phyloP scores from a whole-genome alignment of 2,888 invertebrate species.

The Cerceris ruficornis region DNA sequence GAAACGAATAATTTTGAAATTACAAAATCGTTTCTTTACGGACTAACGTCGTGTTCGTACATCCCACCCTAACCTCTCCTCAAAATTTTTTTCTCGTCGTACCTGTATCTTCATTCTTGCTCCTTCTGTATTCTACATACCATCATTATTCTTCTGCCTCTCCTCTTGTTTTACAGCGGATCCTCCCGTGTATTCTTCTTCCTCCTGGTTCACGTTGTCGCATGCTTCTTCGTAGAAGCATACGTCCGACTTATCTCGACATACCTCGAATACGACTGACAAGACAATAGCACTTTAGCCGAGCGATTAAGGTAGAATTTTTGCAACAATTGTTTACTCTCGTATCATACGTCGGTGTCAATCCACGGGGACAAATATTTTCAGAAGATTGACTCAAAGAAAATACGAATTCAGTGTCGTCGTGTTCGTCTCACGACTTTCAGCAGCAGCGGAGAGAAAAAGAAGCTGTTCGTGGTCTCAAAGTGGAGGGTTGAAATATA shows the following conservation, averaged over 20 bases:
- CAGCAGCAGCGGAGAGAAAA: too few relatives aligned
- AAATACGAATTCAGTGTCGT: too few relatives aligned
- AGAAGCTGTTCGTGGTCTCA: too few relatives aligned
- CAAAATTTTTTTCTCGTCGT: slow-evolving; percentile 4
- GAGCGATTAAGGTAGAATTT: slow-evolving; percentile 34
- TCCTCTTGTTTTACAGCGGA: slow-evolving; percentile 21
- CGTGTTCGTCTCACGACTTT: too few relatives aligned
- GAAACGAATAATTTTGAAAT: too few relatives aligned
- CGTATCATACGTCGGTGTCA: slow-evolving; percentile 22
- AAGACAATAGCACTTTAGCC: slow-evolving; percentile 55
- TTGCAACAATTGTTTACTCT: slow-evolving; percentile 39
- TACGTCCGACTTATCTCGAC: slow-evolving; percentile 28
- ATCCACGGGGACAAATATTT: too few relatives aligned
- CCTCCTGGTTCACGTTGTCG: slow-evolving; percentile 15
- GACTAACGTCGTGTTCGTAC: background rate
- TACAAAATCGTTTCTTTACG: too few relatives aligned
- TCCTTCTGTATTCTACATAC: slow-evolving; percentile 42
- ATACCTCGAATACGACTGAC: slow-evolving; percentile 54
- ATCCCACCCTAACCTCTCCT: background rate
- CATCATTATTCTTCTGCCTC: slow-evolving; percentile 37
- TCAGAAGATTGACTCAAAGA: too few relatives aligned
- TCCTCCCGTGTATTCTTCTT: slow-evolving; percentile 24
- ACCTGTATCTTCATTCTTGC: slow-evolving; percentile 3
- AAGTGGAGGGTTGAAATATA: too few relatives aligned
- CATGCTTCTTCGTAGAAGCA: slow-evolving; percentile 3